Evolutionary conservation across 2,888 invertebrate genomes (phyloP), one percentile per base, ranked within the genome.

Genomic region (Drepanosiphum platanoidis): DNA sequence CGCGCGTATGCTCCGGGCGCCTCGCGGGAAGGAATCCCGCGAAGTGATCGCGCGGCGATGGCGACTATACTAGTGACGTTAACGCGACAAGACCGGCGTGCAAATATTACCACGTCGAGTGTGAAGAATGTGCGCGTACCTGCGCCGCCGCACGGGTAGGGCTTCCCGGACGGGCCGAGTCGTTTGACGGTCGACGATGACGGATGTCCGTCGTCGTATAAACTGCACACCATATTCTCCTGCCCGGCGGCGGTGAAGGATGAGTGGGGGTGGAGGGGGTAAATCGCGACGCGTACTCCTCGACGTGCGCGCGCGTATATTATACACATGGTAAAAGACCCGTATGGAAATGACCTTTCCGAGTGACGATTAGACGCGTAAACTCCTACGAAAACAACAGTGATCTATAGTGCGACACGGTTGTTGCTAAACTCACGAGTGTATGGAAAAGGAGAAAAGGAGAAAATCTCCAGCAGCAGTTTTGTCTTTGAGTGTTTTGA

Each of bases 81-180:
- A 82, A 82, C 81, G 81, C 27, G 81, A 42, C 82, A 42, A 72
- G 74, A 83, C 75, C 66, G 36, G 75, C 52, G 75, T 75, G 83
- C 83, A 52, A 75, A 84, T 83, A 84, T 75, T 68, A 75, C 52
- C 83, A 66, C 22, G 75, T 75, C 36, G 68, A 84, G 83, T 75
- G 83, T 68, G 66, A 84, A 84, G 83, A 84, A 84, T 75, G 66
- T 68, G 75, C 32, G 46, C 22, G 32, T 71, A 22, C 18, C 15
- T 18, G 42, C 18, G 42, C 42, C 15, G 34, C 30, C 5, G 78
- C 27, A 66, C 52, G 77, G 84, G 75, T 68, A 75, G 84, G 84
- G 84, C 75, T 84, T 84, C 84, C 84, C 75, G 81, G 81, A 81
- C 39, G 81, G 39, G 61, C 71, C 39, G 71, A 70, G 70, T 70